A percentile compares a stretch with the other conserved stretches of the same genome.
phyloP scores from a whole-genome alignment of 2,797 vertebrate species.

The Sphaeramia orbicularis region DNA sequence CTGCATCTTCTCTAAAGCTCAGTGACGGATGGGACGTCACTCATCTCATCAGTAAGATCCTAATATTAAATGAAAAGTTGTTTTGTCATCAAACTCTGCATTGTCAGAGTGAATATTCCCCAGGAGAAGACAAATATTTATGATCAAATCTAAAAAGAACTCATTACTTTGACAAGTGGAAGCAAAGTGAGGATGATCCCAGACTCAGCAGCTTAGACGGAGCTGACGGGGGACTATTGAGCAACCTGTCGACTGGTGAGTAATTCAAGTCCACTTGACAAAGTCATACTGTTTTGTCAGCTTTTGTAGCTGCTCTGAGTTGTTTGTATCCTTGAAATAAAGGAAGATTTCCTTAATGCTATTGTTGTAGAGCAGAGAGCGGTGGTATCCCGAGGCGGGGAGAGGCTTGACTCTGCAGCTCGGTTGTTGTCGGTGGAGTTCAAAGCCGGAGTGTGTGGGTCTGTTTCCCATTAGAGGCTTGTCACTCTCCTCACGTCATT shows the following conservation, averaged over 20 bases:
- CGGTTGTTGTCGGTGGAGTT: slow-evolving; percentile 68
- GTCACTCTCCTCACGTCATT: slow-evolving; percentile 89
- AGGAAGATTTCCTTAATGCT: slow-evolving; percentile 58
- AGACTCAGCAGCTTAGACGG: slow-evolving; percentile 37
- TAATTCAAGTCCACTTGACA: slow-evolving; percentile 38
- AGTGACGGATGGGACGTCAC: not conserved
- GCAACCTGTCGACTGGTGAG: slow-evolving; percentile 39
- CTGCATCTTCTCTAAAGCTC: not conserved
- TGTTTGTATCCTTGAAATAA: slow-evolving; percentile 54
- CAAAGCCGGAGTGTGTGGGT: slow-evolving; percentile 78
- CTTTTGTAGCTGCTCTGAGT: slow-evolving; percentile 28
- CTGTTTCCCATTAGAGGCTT: slow-evolving; percentile 88
- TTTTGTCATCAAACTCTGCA: slow-evolving; percentile 15
- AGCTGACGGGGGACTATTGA: slow-evolving; percentile 60
- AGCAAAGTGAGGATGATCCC: slow-evolving; percentile 35
- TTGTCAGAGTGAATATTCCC: slow-evolving; percentile 19
- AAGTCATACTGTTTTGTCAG: slow-evolving; percentile 59
- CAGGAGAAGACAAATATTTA: slow-evolving; percentile 31
- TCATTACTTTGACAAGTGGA: slow-evolving; percentile 57
- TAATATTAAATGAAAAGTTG: not conserved
- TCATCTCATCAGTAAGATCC: slow-evolving; percentile 7
- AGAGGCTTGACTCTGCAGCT: slow-evolving; percentile 40
- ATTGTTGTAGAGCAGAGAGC: slow-evolving; percentile 61
- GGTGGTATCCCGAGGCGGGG: slow-evolving; percentile 44
- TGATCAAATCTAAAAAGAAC: slow-evolving; percentile 39